Conservation (phyloP, 2,113 vertebrate species). For the Dryoscopus gambensis region DNA sequence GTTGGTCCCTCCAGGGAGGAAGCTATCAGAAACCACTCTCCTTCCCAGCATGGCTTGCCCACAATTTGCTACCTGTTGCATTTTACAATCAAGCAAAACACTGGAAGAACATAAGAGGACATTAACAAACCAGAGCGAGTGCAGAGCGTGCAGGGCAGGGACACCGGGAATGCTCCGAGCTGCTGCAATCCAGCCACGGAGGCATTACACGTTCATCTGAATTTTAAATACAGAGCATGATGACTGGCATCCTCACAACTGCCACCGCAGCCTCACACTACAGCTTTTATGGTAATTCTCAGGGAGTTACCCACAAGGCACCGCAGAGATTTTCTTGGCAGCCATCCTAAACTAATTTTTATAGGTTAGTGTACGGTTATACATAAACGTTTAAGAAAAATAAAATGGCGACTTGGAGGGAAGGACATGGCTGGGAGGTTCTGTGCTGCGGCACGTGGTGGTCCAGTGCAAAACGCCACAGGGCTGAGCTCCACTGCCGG, state of each 20-base stretch:
- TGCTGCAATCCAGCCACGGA: constrained; percentile 2
- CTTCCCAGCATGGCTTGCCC: neutral
- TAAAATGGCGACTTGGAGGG: neutral
- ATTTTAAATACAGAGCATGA: constrained; percentile 65
- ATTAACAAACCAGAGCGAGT: neutral
- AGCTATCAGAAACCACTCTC: constrained; percentile 42
- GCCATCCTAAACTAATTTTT: constrained; percentile 73
- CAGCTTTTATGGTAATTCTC: constrained; percentile 71
- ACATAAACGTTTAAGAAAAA: constrained; percentile 30
- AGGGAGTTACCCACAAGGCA: constrained; percentile 77
- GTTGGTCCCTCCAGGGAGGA: constrained; percentile 10
- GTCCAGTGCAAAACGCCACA: rapidly evolving
- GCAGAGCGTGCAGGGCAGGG: neutral
- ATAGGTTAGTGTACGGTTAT: constrained; percentile 52
- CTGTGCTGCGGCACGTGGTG: rapidly evolving
- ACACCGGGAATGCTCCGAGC: neutral
- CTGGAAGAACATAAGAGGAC: rapidly evolving
- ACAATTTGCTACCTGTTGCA: constrained; percentile 3
- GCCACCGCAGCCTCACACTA: constrained; percentile 44
- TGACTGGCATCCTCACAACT: constrained; percentile 41
- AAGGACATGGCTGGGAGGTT: neutral
- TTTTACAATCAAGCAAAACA: neutral
- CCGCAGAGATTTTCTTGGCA: constrained; percentile 73
- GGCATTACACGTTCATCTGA: constrained; percentile 46
- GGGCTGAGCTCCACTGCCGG: rapidly evolving